Conservation (phyloP, 1,140 invertebrate species). For the Capitella teleta region DNA sequence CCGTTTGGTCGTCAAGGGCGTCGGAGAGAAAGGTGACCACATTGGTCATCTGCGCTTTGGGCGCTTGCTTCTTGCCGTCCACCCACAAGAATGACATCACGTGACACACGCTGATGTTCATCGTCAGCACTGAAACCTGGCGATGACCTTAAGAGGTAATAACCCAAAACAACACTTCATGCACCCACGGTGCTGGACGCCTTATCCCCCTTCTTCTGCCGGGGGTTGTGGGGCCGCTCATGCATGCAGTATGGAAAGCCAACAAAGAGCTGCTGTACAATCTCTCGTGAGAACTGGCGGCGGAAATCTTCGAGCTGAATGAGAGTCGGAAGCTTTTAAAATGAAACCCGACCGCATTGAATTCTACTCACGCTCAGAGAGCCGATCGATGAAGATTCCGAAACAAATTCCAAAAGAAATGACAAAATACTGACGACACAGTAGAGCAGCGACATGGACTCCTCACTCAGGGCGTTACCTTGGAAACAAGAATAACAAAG, state of each 20-base stretch:
- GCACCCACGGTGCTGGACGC: too few species aligned
- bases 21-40: too few species aligned
- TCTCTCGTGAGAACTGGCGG: slow-evolving; percentile 14
- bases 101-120: too few species aligned
- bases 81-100: too few species aligned
- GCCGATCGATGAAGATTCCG: neutral
- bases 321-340: neutral
- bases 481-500: slow-evolving; percentile 1
- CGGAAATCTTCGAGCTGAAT: neutral
- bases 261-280: slow-evolving; percentile 17
- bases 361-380: neutral
- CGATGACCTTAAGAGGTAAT: too few species aligned
- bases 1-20: too few species aligned
- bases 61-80: too few species aligned
- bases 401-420: slow-evolving; percentile 17
- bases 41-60: too few species aligned
- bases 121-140: too few species aligned
- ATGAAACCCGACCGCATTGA: neutral
- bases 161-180: too few species aligned
- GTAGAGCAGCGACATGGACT: slow-evolving; percentile 14
- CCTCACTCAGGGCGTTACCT: slow-evolving; percentile 14
- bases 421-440: slow-evolving; percentile 18
- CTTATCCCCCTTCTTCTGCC: neutral
- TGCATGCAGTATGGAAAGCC: slow-evolving; percentile 18
- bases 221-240: neutral